Evolutionary conservation across 2,888 invertebrate species (phyloP), one percentile per base, ranked within the genome.

Genomic region (Scotopteryx bipunctaria): DNA sequence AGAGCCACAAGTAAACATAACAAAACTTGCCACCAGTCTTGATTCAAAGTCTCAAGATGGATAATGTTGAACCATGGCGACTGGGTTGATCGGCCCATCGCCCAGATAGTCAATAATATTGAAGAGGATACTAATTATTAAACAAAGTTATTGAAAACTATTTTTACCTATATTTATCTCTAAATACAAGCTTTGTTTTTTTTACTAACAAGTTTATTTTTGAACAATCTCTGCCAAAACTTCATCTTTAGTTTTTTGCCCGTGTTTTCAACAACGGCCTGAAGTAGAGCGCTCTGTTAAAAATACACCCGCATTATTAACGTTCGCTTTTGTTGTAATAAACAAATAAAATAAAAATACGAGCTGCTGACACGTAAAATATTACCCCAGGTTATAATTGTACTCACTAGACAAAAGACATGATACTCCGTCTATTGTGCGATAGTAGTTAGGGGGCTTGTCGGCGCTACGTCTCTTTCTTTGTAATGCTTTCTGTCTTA

Each of bases 391-490:
- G 45, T 42, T 40, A 45, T 51, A 56, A 57, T 54, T 53, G 48
- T 51, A 53, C 54, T 54, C 55, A 5, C 40, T 40, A 55, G 51
- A 60, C 53, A 60, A 60, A 55, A 57, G 57, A 55, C 45, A 53
- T 55, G 55, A 52, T 36, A 41, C 58, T 44, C 29, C 47, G 21
- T 47, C 52, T 52, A 50, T 55, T 55, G 64, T 59, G 72, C 9
- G 33, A 21, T 35, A 41, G 19, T 15, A 36, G 27, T 42, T 21
- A 42, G 37, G 44, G 44, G 44, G 36, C 25, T 11, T 8, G 23
- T 9, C 25, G 11, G 25, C 21, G 5, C 8, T 33, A 4, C 9
- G 6, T 37, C 38, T 38, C 23, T 11, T 29, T 40, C 27, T 15
- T 32, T 23, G 23, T 32, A 6, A 19, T 14, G 5, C 14, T n/a